Evolutionary conservation across 92 coral and sea anemone species (phyloP), one percentile per base, ranked within the genome.

Genomic region (Porites cylindrica): DNA sequence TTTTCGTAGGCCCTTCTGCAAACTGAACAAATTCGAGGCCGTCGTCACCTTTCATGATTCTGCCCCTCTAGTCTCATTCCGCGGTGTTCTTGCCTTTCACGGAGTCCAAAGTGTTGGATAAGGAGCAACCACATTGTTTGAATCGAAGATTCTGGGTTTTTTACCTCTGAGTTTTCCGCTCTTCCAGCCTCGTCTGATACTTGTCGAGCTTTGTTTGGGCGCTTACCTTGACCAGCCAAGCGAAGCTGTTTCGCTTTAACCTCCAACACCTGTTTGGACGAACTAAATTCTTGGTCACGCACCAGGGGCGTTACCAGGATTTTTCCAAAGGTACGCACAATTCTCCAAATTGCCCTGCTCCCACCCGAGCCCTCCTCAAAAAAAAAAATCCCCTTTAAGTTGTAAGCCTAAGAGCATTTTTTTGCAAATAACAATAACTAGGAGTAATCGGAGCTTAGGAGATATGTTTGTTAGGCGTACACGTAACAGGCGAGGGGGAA

Each of bases 51-150:
- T 75, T 85, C 64, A 76, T 6, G 62, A 76, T 72, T 21, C 84
- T 79, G 83, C 79, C 79, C 85, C 82, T 86, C 78, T 85, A 80
- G 50, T 82, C 52, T 77, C 91, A 92, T 85, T 50, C 85, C 76
- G 76, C 86, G 89, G 61, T 92, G 93, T 76, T 82, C 93, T 65
- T 87, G 90, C 69, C 90, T 82, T 29, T 93, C 92, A 10, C 86
- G 81, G n/a, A 85, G 78, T 51, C 95, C 81, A 74, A 92, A 71
- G 16, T 80, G 76, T 79, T 88, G 90, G 80, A 80, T 90, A 64
- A 87, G 89, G 66, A 75, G 56, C 91, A 85, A 87, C 93, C 90
- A 90, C 73, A 79, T 84, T 53, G 92, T 93, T 1, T 76, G 85
- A n/a, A 85, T 52, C 21, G 85, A 77, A 17, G 73, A 66, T 43